These are phyloP conservation scores for Phaedon cochleariae DNA, from an alignment of 2,888 invertebrate species.

Conservation along the genomic window DNA sequence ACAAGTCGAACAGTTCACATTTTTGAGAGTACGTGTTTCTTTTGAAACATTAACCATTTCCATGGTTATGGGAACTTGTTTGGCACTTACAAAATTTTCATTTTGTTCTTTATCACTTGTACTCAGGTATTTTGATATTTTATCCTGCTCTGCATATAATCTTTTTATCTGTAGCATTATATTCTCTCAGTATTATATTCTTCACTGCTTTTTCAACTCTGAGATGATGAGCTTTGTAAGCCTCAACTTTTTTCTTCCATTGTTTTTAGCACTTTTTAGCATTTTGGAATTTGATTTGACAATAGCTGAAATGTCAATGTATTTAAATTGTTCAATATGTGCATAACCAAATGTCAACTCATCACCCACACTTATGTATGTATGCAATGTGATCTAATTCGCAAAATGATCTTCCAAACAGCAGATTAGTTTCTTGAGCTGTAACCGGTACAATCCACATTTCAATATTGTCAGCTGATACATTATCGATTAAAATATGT, in stretches of 20 bases:
- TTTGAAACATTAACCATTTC: slow-evolving; percentile 1
- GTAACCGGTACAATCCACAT: slow-evolving; percentile 42
- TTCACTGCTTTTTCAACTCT: background rate
- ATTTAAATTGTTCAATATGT: background rate
- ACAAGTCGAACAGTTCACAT: slow-evolving; percentile 14
- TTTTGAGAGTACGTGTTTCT: background rate
- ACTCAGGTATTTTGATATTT: background rate
- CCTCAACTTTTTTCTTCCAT: too few species aligned
- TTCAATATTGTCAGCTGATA: slow-evolving; percentile 26
- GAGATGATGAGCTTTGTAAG: background rate
- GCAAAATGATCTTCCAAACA: slow-evolving; percentile 40
- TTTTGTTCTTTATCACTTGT: background rate
- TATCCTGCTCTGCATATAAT: background rate
- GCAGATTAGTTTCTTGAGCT: slow-evolving; percentile 38
- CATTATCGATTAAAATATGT: slow-evolving; percentile 27
- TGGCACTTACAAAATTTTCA: too few species aligned
- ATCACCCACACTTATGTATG: too few species aligned
- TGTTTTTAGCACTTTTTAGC: too few species aligned
- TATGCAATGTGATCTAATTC: slow-evolving; percentile 38
- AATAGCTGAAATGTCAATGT: background rate
- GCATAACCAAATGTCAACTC: slow-evolving; percentile 7
- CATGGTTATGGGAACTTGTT: background rate
- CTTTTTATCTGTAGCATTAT: background rate
- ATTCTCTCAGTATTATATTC: background rate
- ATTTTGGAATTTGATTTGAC: too few species aligned